Percentiles rank a stretch among this genome's conserved stretches.
Conservation (phyloP, 2,888 invertebrate genomes). For the Aleiodes leptofemur region DNA sequence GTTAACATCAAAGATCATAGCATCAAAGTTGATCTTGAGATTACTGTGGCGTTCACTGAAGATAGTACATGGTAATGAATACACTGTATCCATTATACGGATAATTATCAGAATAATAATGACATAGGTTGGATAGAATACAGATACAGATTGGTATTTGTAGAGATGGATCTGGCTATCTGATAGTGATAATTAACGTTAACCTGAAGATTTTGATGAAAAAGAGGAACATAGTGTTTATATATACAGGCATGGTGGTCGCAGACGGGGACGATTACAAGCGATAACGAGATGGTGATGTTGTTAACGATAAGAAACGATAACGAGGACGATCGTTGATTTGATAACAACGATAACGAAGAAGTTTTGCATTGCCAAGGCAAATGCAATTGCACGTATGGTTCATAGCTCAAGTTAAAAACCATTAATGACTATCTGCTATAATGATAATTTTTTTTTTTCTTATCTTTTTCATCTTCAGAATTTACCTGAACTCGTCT, state of each 20-base stretch:
- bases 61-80: conserved; percentile 33
- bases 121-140: conserved; percentile 59
- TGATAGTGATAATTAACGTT: conserved; percentile 74
- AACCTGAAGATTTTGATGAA: conserved; percentile 67
- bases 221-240: conserved; percentile 65
- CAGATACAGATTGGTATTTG: conserved; percentile 36
- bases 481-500: too few relatives aligned
- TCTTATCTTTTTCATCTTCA: too few relatives aligned
- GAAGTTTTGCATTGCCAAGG: conserved; percentile 56
- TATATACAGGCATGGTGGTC: conserved; percentile 41
- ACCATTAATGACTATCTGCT: too few relatives aligned
- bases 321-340: conserved; percentile 58
- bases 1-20: conserved; percentile 3
- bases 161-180: conserved; percentile 52
- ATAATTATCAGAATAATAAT: conserved; percentile 73
- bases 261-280: conserved; percentile 56
- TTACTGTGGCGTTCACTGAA: neutral
- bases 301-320: conserved; percentile 71
- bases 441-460: too few relatives aligned
- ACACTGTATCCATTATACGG: conserved; percentile 46
- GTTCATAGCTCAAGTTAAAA: too few relatives aligned
- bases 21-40: conserved; percentile 15
- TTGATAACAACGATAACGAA: conserved; percentile 66
- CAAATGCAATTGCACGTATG: conserved; percentile 30
- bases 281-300: conserved; percentile 72